Evolutionary conservation across 2,888 invertebrate species (phyloP).

Genomic region (Caenorhabditis afra): DNA sequence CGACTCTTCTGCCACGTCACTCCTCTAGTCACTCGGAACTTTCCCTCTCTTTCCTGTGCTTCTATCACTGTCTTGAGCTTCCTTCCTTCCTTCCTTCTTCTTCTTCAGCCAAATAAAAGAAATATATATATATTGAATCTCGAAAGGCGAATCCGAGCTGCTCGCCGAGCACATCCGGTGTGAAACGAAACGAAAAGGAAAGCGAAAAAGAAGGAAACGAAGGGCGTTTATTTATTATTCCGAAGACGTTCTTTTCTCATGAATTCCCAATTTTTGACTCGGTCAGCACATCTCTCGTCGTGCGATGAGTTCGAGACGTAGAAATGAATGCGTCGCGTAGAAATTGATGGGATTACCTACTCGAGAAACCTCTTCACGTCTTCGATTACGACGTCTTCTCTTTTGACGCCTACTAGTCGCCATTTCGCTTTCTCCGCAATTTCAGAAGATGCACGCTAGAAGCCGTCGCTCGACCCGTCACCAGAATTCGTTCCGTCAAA

Average conservation of each 20-base stretch:
- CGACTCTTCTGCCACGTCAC: conserved; percentile 22
- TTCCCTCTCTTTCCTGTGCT: neutral
- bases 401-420: neutral
- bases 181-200: conserved; percentile 17
- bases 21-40: conserved; percentile 10
- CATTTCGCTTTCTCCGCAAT: neutral
- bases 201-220: conserved; percentile 10
- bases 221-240: conserved; percentile 35
- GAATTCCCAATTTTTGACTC: conserved; percentile 18
- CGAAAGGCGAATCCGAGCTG: conserved; percentile 9
- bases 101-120: neutral
- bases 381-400: neutral
- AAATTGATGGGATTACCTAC: conserved; percentile 46
- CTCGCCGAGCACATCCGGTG: conserved; percentile 38
- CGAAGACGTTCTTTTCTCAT: conserved; percentile 36
- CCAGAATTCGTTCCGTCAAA: conserved; percentile 58
- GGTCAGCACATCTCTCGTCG: conserved; percentile 8
- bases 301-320: conserved; percentile 11
- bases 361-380: conserved; percentile 42
- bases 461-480: conserved; percentile 46
- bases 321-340: conserved; percentile 16
- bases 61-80: neutral
- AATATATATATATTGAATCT: neutral
- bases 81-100: too few relatives aligned
- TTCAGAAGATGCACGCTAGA: conserved; percentile 43